Percentiles rank a stretch among this genome's conserved stretches.
phyloP scores from a whole-genome alignment of 2,797 vertebrate genomes.

The Spinus olivaceus region DNA sequence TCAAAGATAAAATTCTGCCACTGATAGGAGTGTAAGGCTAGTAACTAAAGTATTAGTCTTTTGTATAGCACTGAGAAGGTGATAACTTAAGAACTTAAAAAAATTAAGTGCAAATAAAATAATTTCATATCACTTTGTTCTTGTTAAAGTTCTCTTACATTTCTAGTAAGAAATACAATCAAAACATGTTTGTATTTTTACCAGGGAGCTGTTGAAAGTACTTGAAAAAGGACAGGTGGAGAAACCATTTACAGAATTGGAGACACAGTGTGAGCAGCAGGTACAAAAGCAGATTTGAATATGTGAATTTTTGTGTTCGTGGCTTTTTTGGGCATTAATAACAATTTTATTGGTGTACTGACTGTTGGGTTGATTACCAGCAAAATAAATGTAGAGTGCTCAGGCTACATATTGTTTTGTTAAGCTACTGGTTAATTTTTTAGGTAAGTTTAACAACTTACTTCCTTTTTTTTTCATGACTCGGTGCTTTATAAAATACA shows the following conservation, averaged over 20 bases:
- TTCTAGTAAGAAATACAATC: background rate
- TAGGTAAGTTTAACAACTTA: background rate
- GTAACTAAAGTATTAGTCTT: background rate
- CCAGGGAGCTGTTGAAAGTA: conserved; percentile 85
- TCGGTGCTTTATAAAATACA: background rate
- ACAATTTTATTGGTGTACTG: background rate
- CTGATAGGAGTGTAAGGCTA: background rate
- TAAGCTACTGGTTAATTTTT: background rate
- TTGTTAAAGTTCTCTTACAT: background rate
- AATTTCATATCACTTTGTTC: background rate
- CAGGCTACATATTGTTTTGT: background rate
- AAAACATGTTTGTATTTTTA: background rate
- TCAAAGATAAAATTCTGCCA: background rate
- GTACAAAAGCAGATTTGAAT: conserved; percentile 61
- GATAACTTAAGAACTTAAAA: background rate
- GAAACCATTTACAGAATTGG: conserved; percentile 81
- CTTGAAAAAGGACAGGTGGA: conserved; percentile 80
- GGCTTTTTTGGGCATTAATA: background rate
- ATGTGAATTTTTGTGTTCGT: background rate
- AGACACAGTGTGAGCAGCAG: conserved; percentile 80
- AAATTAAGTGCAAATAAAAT: background rate
- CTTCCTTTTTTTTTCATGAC: background rate
- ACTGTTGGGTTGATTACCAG: background rate
- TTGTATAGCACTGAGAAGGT: background rate
- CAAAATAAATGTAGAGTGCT: background rate